phyloP scores from a whole-genome alignment of 92 coral and sea anemone species.

The Pocillopora grandis region DNA sequence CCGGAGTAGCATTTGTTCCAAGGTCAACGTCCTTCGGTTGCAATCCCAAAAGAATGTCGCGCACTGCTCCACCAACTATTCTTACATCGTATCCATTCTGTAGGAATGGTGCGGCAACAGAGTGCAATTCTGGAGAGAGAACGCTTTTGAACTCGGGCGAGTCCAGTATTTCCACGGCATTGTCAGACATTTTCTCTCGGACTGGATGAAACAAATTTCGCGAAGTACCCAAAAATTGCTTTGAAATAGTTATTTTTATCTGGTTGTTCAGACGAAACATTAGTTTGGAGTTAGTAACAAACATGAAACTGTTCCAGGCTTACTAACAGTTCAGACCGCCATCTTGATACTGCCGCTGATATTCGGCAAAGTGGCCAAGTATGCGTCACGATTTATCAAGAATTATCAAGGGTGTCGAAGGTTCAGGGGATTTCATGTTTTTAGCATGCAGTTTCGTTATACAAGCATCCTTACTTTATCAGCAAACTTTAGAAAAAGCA shows the following conservation, averaged over 20 bases:
- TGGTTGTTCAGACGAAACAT: not conserved
- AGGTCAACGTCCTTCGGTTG: conserved; percentile 90
- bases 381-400: not conserved
- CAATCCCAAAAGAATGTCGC: conserved; percentile 80
- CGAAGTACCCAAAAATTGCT: not conserved
- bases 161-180: conserved; percentile 54
- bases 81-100: conserved; percentile 81
- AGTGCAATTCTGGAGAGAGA: conserved; percentile 78
- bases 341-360: conserved; percentile 19
- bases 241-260: not conserved
- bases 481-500: too few relatives aligned
- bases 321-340: not conserved
- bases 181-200: conserved; percentile 12
- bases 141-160: conserved; percentile 68
- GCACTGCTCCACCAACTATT: conserved; percentile 95
- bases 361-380: not conserved
- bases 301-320: conserved; percentile 14
- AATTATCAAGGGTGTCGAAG: not conserved
- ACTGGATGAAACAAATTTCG: not conserved
- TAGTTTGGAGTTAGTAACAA: not conserved
- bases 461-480: too few relatives aligned
- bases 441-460: too few relatives aligned
- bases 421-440: too few relatives aligned
- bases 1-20: conserved; percentile 93
- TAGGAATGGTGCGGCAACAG: conserved; percentile 68